Base-by-base conservation (phyloP, 2,113 vertebrate species). In the Catharus fuscescens region DNA sequence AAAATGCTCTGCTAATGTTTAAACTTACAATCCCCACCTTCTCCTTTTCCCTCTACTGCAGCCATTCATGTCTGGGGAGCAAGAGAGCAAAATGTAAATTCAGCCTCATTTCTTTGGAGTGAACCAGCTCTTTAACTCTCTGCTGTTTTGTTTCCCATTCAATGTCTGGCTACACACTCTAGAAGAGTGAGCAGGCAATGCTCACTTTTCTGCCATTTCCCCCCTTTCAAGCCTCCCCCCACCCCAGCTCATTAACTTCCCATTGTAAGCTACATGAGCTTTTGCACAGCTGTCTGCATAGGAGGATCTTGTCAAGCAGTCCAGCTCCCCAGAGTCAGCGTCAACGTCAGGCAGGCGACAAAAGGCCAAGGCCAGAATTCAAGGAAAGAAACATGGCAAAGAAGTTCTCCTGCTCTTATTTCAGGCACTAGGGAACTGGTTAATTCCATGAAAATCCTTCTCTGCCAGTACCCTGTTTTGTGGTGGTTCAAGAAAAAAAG, bases 371-470 rank as follows among this genome's bases (percentile, higher is more conserved):
- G 31, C 64, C 47, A 71, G 69, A 92, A 90, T 72, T 94, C 31
- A 93, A 53, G 69, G 82, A 83, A 74, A 81, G 80, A 36, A 86
- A 11, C 16, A 48, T 28, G 53, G 79, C 80, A 90, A 73, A 74
- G 42, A 83, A 80, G 54, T 74, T 88, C 52, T 90, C 8, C 66
- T 83, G 67, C 53, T 83, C 86, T 88, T 18, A 53, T 48, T 93
- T n/a, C 28, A 80, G 38, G 25, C 38, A 25, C n/a, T 60, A 60
- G 31, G n/a, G 60, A 92, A 53, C 79, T 64, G 40, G 64, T 83
- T 86, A 86, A 93, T 86, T 90, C 61, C 23, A 36, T 88, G 72
- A 85, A 92, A 95, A 79, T 80, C n/a, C 62, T 86, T 70, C n/a
- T 86, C n/a, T 95, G 40, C 88, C 72, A 74, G 56, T 67, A 73